Percentiles rank a stretch among this genome's conserved stretches.
Evolutionary conservation across 2,888 invertebrate species (phyloP).

Genomic region (Elmis aenea): DNA sequence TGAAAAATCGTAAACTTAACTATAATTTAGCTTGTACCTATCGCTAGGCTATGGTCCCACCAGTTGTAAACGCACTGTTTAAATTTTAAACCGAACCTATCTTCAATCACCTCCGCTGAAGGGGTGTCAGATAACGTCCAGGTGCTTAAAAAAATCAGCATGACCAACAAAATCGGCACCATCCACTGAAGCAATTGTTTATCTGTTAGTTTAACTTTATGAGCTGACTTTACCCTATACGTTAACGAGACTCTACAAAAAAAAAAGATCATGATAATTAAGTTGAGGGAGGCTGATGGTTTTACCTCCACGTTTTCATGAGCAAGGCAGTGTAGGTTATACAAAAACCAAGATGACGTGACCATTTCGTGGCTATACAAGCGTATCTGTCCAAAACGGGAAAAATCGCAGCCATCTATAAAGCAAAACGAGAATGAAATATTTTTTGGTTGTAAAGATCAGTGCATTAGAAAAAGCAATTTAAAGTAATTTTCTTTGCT

Average conservation of each 20-base stretch:
- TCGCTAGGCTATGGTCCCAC: conserved; percentile 92
- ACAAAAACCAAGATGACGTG: conserved; percentile 87
- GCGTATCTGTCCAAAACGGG: conserved; percentile 78
- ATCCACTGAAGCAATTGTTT: conserved; percentile 90
- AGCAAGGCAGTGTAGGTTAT: conserved; percentile 87
- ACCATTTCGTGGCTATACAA: conserved; percentile 90
- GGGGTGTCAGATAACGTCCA: conserved; percentile 90
- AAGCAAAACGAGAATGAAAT: conserved; percentile 31
- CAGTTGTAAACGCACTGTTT: conserved; percentile 87
- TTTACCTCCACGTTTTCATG: conserved; percentile 92
- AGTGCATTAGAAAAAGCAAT: too few relatives aligned
- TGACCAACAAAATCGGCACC: conserved; percentile 84
- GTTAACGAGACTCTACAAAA: conserved; percentile 78
- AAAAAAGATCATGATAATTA: too few relatives aligned
- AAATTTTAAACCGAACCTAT: conserved; percentile 73
- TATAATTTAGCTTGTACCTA: conserved; percentile 60
- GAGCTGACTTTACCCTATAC: conserved; percentile 88
- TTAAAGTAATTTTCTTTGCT: too few relatives aligned
- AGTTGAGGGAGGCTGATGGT: too few relatives aligned
- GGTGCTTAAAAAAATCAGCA: conserved; percentile 81
- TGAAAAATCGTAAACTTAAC: too few relatives aligned
- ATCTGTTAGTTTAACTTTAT: conserved; percentile 88
- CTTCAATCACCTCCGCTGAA: conserved; percentile 71
- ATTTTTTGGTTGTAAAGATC: too few relatives aligned
- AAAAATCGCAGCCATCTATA: conserved; percentile 87